Evolutionary conservation across 1,140 invertebrate species (phyloP).

Genomic region (Nebria ingens): DNA sequence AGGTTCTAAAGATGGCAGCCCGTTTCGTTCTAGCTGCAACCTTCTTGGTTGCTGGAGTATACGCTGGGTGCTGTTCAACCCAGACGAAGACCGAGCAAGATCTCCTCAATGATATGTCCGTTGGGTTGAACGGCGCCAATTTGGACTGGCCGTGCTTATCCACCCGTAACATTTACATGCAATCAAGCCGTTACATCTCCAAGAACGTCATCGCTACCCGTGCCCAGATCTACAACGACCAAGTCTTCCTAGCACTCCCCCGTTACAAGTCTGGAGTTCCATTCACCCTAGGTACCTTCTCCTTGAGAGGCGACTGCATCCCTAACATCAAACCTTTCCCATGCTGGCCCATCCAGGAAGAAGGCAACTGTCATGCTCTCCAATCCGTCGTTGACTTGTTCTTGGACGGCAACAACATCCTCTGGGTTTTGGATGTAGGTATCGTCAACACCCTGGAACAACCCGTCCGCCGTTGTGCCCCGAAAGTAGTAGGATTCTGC

Average conservation of each 20-base stretch:
- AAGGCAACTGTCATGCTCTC: conserved; percentile 43
- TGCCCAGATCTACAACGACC: conserved; percentile 41
- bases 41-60: not conserved
- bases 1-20: not conserved
- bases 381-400: conserved; percentile 50
- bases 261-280: conserved; percentile 45
- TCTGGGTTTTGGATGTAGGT: conserved; percentile 51
- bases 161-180: conserved; percentile 41
- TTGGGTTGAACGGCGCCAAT: conserved; percentile 30
- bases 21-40: conserved; percentile 1
- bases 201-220: conserved; percentile 49
- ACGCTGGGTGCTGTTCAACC: not conserved
- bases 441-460: conserved; percentile 43
- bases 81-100: conserved; percentile 12
- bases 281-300: conserved; percentile 41
- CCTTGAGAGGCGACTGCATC: conserved; percentile 33
- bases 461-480: conserved; percentile 40
- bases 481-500: conserved; percentile 46
- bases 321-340: conserved; percentile 41
- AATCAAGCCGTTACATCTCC: conserved; percentile 40
- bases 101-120: conserved; percentile 23
- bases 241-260: conserved; percentile 42
- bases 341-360: conserved; percentile 48
- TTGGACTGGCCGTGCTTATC: conserved; percentile 44
- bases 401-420: conserved; percentile 40